Base-by-base conservation (phyloP, 2,113 vertebrate species). In the Plotosus lineatus region DNA sequence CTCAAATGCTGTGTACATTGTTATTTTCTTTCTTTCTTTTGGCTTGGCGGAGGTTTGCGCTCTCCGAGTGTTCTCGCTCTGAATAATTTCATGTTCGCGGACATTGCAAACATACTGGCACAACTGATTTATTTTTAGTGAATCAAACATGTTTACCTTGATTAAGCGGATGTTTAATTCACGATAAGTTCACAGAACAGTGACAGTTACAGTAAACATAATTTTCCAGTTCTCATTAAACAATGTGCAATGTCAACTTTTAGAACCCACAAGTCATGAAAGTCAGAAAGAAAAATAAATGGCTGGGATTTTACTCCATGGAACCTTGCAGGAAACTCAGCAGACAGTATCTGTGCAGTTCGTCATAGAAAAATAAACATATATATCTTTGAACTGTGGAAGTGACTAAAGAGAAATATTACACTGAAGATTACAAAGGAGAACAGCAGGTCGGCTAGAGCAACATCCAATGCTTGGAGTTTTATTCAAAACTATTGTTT, bases 221-320 rank as follows among this genome's bases (percentile, higher is more conserved):
- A 5, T 4, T 60, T 60, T 60, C 26, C 26, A 28, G 56, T 58
- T 58, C 21, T n/a, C 11, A 58, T 60, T 26, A 56, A 56, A 56
- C 4, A 56, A n/a, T 26, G 53, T 56, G 2, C 53, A 56, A 8
- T 3, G 11, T 56, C 53, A 40, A 66, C 63, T 40, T 71, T 48
- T 31, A 46, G 15, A 60, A 75, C 58, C 19, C n/a, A 53, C 72
- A 75, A 76, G 26, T 76, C 53, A 76, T 44, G n/a, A 76, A 28
- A 40, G 1, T 10, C 55, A 40, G 53, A n/a, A 14, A 56, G 36
- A 38, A 75, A 58, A 58, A 46, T 69, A 14, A 33, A 53, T 40
- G 55, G 55, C 38, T 46, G 38, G 36, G 23, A 58, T n/a, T n/a
- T n/a, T n/a, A n/a, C n/a, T n/a, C n/a, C 31, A 31, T 61, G 26